phyloP scores from a whole-genome alignment of 2,113 vertebrate species.

The Carassius gibelio region DNA sequence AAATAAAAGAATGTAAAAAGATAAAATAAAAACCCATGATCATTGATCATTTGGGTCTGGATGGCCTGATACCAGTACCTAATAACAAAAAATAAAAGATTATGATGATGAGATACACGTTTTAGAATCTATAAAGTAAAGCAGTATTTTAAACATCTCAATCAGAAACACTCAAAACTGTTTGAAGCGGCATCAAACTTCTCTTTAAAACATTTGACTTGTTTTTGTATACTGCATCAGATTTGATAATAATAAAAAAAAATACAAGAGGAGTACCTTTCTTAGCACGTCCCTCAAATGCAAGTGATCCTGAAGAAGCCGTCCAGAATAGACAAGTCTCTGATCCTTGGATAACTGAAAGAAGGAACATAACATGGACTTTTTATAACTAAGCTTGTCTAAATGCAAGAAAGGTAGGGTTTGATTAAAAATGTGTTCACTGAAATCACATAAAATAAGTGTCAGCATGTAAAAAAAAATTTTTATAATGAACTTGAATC shows the following conservation, averaged over 20 bases:
- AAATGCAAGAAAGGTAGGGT: not conserved
- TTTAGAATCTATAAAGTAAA: not conserved
- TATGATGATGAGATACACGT: no score
- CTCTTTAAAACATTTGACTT: no score
- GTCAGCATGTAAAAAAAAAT: not conserved
- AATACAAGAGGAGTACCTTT: constrained; percentile 78
- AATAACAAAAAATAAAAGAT: not conserved
- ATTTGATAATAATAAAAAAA: not conserved
- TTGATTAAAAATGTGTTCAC: not conserved
- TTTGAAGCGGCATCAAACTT: not conserved
- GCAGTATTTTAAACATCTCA: not conserved
- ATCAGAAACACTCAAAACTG: not conserved
- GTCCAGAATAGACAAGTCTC: constrained; percentile 91
- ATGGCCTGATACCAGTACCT: not conserved
- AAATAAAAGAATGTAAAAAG: not conserved
- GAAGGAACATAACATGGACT: not conserved
- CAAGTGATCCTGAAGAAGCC: constrained; percentile 91
- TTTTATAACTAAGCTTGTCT: no score
- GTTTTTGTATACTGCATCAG: not conserved
- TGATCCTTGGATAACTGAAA: constrained; percentile 89
- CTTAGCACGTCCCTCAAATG: constrained; percentile 91
- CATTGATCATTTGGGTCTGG: not conserved
- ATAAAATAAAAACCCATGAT: not conserved
- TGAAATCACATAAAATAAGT: not conserved
- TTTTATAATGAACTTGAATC: not conserved